Conservation (phyloP, 64 coral and sea anemone genomes). For the Pachyseris speciosa region DNA sequence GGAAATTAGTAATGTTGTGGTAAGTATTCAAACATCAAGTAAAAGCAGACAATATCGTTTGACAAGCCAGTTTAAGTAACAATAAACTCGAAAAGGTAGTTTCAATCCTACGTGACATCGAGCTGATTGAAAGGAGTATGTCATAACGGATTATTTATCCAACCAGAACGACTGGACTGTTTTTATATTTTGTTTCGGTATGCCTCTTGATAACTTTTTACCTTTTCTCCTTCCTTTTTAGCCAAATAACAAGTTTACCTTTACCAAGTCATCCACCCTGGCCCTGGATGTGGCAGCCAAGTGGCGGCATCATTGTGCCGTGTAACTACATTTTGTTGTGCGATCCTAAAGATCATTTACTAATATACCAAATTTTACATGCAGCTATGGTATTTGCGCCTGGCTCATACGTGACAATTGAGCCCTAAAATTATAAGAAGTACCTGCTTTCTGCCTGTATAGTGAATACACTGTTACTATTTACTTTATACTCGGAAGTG, state of each 20-base stretch:
- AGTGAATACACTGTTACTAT: too few species aligned
- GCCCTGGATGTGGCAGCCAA: constrained; percentile 14
- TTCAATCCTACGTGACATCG: neutral
- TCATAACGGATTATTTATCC: neutral
- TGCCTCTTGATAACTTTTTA: neutral
- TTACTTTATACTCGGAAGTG: too few species aligned
- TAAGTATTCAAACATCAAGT: constrained; percentile 14
- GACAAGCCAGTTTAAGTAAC: neutral
- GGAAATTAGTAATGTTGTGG: neutral
- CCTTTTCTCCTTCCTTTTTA: neutral
- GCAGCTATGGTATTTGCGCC: neutral
- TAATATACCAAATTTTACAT: neutral
- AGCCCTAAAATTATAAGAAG: neutral
- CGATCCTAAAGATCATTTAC: constrained; percentile 32
- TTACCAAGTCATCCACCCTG: constrained; percentile 24
- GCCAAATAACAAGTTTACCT: constrained; percentile 1
- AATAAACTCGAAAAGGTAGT: too few species aligned
- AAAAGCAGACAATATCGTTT: neutral
- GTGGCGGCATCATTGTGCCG: constrained; percentile 7
- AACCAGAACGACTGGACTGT: neutral
- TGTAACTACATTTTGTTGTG: constrained; percentile 36
- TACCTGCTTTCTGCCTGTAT: too few species aligned
- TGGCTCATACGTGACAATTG: neutral
- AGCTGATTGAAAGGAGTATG: neutral
- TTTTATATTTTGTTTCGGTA: neutral